Base-by-base conservation (phyloP, 2,113 vertebrate genomes). In the Crotalus helleri region DNA sequence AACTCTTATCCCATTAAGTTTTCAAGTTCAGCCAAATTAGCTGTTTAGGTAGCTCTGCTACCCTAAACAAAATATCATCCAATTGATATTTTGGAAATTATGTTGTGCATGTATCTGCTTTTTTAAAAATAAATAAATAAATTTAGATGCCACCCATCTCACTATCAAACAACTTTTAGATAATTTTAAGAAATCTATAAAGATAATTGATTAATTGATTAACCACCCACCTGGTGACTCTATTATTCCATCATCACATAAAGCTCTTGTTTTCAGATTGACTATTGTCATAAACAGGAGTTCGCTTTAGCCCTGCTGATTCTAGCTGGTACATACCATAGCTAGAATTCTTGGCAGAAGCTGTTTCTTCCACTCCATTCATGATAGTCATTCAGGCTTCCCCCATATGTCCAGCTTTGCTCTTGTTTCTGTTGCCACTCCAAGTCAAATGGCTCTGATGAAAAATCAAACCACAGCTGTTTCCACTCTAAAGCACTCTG, bases 391-490 rank as follows among this genome's bases (percentile, higher is more conserved):
- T 69, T 0, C 12, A 93, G 7, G 15, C 21, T 9, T 9, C 29
- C 39, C 19, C 26, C 4, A 54, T 51, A 53, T 19, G 57, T 17
- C 51, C 69, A 94, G 91, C 91, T 95, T 93, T 92, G 59, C 9
- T 2, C 90, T 85, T 88, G 29, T 91, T 85, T 49, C 91, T 51
- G 5, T 93, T 90, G 93, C 92, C 57, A 57, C 90, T 93, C 93
- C 92, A 94, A 91, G 69, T 89, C 1, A 24, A 92, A 94, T 95
- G 89, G 94, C 3, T 0, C 87, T 92, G 89, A 94, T 46, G 87
- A 94, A 90, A 90, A 85, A 89, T 87, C 93, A 90, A 91, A 93
- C 69, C 96, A 93, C 96, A 96, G 94, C 95, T 97, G 97, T 90
- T n/a, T 49, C 93, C 89, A 69, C 59, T 58, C 15, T 10, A 44